A percentile compares a stretch with the other conserved stretches of the same genome.
phyloP scores from a whole-genome alignment of 2,888 invertebrate genomes.

The Pteria penguin region DNA sequence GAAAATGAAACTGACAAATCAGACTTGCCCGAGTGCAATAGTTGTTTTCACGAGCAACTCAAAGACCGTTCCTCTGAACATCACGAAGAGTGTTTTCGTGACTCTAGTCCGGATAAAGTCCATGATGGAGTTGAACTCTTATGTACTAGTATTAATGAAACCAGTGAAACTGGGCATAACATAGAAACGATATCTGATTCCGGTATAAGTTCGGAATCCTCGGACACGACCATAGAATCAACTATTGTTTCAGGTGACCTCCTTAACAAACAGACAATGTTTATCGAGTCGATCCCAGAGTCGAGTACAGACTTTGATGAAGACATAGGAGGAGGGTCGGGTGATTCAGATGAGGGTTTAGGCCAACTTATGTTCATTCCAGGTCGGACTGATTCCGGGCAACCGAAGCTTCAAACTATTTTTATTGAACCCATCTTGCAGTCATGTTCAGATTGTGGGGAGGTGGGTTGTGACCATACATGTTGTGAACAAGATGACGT shows the following conservation, averaged over 20 bases:
- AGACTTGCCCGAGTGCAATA: constrained; percentile 9
- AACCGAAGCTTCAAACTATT: background rate
- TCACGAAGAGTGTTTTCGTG: background rate
- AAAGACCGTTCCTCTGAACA: background rate
- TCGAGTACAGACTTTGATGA: background rate
- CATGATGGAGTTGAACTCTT: background rate
- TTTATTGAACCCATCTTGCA: background rate
- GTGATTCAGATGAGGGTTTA: background rate
- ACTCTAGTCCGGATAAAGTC: background rate
- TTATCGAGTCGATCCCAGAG: background rate
- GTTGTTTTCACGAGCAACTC: constrained; percentile 1
- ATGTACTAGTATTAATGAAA: background rate
- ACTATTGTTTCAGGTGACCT: too few relatives aligned
- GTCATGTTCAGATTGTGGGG: constrained; percentile 11
- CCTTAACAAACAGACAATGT: background rate
- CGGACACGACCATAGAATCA: background rate
- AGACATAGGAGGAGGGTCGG: background rate
- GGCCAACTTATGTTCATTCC: background rate
- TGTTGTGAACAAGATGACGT: constrained; percentile 5
- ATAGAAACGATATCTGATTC: background rate
- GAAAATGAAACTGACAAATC: constrained; percentile 1
- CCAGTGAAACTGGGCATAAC: background rate
- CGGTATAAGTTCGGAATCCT: background rate
- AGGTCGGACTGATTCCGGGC: background rate
- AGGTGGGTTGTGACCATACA: background rate